Base-by-base conservation (phyloP, 2,888 invertebrate species). In the Agrotis segetum region DNA sequence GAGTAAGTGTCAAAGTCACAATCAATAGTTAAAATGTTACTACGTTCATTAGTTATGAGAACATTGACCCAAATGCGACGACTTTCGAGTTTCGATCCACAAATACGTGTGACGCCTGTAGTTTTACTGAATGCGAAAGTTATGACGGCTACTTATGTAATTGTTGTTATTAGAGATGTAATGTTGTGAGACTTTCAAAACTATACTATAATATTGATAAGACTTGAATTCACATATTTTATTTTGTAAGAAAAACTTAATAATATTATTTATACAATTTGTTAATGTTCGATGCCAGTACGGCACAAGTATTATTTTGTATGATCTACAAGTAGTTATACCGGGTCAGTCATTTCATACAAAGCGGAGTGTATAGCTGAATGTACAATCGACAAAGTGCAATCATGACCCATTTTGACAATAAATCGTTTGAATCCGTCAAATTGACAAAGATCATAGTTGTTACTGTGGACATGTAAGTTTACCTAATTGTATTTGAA, bases 91-190 rank as follows among this genome's bases (percentile, higher is more conserved):
- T 71, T 70, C 81, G 52, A 61, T 64, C 65, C 58, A 63, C 58
- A 46, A 44, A 50, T 59, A 67, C 60, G 70, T 72, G 24, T 65
- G 17, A 58, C 71, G 65, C n/a, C 21, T 59, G 40, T 71, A 80
- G 67, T 81, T 62, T 66, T 49, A 60, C 59, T 56, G 40, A 67
- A 73, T 68, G 67, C 46, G 73, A 77, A 78, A 78, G 77, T 78
- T 50, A 63, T 55, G 14, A 16, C 29, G 13, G 65, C 52, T 14
- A 40, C 40, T 17, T 6, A 47, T 14, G 49, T 67, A 58, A 68
- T 47, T 40, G 24, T 52, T 66, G 24, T 46, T 5, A 61, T 72
- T 71, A 46, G 60, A 60, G 16, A 21, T 46, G n/a, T 21, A 34
- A 71, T 71, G 16, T 47, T 21, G 16, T 19, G 34, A 44, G 71